Evolutionary conservation across 2,888 invertebrate species (phyloP).

Genomic region (Aelia acuminata): DNA sequence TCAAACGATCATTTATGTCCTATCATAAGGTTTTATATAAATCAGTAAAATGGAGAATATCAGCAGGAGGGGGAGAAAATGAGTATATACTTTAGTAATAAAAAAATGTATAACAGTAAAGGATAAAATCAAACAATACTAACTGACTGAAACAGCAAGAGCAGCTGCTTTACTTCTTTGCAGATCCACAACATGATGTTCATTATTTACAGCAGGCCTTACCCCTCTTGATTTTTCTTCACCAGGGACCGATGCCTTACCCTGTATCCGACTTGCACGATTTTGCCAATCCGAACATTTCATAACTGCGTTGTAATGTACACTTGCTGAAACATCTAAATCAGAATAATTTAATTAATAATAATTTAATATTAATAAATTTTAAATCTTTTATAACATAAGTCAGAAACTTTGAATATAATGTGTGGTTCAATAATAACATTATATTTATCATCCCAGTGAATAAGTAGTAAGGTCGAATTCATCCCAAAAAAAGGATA

Average conservation of each 20-base stretch:
- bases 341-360: background rate
- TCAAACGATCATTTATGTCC: too few relatives aligned
- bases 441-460: too few relatives aligned
- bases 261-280: slow-evolving; percentile 70
- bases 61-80: too few relatives aligned
- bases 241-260: background rate
- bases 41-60: too few relatives aligned
- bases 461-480: too few relatives aligned
- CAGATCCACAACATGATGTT: slow-evolving; percentile 64
- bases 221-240: slow-evolving; percentile 55
- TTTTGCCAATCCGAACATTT: slow-evolving; percentile 87
- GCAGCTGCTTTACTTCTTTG: slow-evolving; percentile 66
- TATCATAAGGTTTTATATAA: too few relatives aligned
- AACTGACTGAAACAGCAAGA: slow-evolving; percentile 62
- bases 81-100: too few relatives aligned
- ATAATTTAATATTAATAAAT: too few relatives aligned
- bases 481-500: too few relatives aligned
- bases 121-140: slow-evolving; percentile 41
- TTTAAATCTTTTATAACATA: too few relatives aligned
- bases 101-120: background rate
- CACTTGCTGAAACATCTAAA: slow-evolving; percentile 77
- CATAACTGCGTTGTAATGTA: slow-evolving; percentile 81
- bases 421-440: too few relatives aligned
- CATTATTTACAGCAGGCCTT: slow-evolving; percentile 58
- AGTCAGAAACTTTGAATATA: too few relatives aligned